A percentile compares a stretch with the other conserved stretches of the same genome.
These are phyloP conservation scores for Pollimyrus isidori DNA, from an alignment of 2,113 vertebrate species.

Conservation along the genomic window DNA sequence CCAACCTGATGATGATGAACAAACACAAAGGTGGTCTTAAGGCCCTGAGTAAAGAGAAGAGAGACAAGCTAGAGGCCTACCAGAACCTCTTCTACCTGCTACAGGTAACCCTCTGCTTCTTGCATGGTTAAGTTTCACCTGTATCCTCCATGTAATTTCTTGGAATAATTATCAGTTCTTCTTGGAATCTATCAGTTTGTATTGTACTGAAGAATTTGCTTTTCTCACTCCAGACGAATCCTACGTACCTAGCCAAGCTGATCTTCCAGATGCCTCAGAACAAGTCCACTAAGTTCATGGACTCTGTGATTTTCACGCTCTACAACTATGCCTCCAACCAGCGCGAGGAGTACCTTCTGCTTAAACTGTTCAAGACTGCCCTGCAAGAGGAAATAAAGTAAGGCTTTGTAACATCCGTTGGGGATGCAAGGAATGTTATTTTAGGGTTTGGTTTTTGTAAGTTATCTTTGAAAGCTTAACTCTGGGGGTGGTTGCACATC, in stretches of 20 bases:
- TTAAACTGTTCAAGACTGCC: conserved; percentile 90
- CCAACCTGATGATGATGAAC: conserved; percentile 96
- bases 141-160: not conserved
- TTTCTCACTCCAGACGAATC: conserved; percentile 74
- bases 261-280: conserved; percentile 99
- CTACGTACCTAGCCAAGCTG: conserved; percentile 92
- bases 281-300: conserved; percentile 98
- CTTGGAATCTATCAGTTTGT: not conserved
- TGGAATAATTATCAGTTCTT: not conserved
- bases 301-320: conserved; percentile 94
- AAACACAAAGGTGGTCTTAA: conserved; percentile 92
- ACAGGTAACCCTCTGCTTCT: conserved; percentile 61
- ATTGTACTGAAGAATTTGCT: not conserved
- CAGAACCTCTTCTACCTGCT: conserved; percentile 90
- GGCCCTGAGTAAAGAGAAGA: conserved; percentile 94
- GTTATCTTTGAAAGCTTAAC: not conserved
- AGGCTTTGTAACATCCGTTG: conserved; percentile 18
- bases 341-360: conserved; percentile 87
- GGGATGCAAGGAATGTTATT: not conserved
- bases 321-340: conserved; percentile 98
- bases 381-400: conserved; percentile 98
- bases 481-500: not conserved
- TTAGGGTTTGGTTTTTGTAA: not conserved
- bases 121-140: not conserved
- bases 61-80: conserved; percentile 89